Evolutionary conservation across 2,888 invertebrate genomes (phyloP).

Genomic region (Hypena proboscidalis): DNA sequence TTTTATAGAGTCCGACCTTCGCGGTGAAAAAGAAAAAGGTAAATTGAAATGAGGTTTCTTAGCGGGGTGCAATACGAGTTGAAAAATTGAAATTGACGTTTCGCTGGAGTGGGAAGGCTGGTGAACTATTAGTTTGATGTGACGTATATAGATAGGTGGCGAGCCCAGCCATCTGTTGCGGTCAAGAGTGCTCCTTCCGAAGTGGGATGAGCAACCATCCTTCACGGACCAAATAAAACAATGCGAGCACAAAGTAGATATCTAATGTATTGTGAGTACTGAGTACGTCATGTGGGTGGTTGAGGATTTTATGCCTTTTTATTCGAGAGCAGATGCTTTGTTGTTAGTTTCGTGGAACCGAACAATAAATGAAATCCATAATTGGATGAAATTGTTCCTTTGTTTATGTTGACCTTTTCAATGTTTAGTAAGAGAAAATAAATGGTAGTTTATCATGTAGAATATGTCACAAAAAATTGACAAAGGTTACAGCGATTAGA

Average conservation of each 20-base stretch:
- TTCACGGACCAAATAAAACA: conserved; percentile 69
- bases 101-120: conserved; percentile 16
- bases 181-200: conserved; percentile 66
- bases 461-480: no score
- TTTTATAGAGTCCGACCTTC: conserved; percentile 26
- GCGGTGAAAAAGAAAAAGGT: conserved; percentile 27
- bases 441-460: no score
- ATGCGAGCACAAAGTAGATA: conserved; percentile 38
- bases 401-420: no score
- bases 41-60: conserved; percentile 22
- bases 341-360: conserved; percentile 9
- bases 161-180: conserved; percentile 75
- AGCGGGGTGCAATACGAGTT: conserved; percentile 12
- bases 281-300: conserved; percentile 33
- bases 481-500: no score
- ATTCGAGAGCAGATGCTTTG: conserved; percentile 26
- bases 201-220: conserved; percentile 65
- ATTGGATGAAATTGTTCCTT: no score
- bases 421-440: no score
- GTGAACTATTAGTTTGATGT: conserved; percentile 24
- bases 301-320: conserved; percentile 28
- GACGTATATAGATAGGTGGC: conserved; percentile 48
- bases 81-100: conserved; percentile 25
- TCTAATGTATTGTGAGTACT: conserved; percentile 36
- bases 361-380: no score